A percentile compares a stretch with the other conserved stretches of the same genome.
These are phyloP conservation scores for Oscheius onirici DNA, from an alignment of 2,888 invertebrate species.

Conservation along the genomic window DNA sequence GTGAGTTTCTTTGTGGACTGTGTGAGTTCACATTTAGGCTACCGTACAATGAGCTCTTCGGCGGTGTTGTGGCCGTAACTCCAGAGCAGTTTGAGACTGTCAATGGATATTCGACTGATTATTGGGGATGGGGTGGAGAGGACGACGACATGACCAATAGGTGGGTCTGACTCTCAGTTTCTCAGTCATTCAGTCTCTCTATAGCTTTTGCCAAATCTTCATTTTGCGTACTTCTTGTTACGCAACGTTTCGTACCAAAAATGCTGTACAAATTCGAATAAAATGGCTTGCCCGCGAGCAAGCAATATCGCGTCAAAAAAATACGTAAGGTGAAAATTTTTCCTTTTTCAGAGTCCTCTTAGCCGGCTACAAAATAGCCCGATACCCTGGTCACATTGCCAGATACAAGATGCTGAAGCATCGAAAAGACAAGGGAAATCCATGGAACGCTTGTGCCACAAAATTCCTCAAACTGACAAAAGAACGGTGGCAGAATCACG, in stretches of 20 bases:
- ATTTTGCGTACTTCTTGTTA: too few relatives aligned
- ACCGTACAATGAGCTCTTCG: constrained; percentile 90
- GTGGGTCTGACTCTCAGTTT: constrained; percentile 33
- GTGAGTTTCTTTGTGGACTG: constrained; percentile 40
- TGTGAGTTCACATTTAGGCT: constrained; percentile 77
- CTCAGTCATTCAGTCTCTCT: neutral
- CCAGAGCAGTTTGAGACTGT: constrained; percentile 85
- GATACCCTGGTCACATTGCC: constrained; percentile 90
- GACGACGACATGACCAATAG: constrained; percentile 92
- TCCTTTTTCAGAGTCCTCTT: constrained; percentile 39
- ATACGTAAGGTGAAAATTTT: too few relatives aligned
- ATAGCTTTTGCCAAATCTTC: too few relatives aligned
- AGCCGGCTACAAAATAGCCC: constrained; percentile 82
- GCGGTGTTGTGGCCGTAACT: constrained; percentile 91
- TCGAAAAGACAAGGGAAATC: constrained; percentile 82
- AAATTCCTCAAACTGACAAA: constrained; percentile 73
- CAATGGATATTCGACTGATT: constrained; percentile 80
- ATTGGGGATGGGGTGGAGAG: constrained; percentile 97
- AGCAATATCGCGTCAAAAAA: too few relatives aligned
- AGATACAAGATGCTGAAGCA: constrained; percentile 95
- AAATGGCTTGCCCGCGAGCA: neutral
- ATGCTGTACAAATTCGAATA: neutral
- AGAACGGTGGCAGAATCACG: constrained; percentile 73
- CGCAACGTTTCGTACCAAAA: too few relatives aligned
- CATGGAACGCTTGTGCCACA: constrained; percentile 76